These are phyloP conservation scores for Kryptopterus vitreolus DNA, from an alignment of 2,797 vertebrate species.

Conservation along the genomic window DNA sequence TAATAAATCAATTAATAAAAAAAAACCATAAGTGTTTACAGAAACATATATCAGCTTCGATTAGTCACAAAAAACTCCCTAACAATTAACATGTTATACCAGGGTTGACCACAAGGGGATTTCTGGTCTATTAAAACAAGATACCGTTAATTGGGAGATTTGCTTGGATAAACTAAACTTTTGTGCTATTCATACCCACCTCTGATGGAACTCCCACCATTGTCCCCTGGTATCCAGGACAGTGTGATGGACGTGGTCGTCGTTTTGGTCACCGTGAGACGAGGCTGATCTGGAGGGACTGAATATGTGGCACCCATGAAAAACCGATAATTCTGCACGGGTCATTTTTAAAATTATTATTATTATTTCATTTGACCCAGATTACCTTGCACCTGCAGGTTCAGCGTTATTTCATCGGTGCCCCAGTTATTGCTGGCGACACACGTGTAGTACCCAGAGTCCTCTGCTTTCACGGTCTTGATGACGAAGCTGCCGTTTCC, in stretches of 20 bases:
- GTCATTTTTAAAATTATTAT: background rate
- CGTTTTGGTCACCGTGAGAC: conserved; percentile 96
- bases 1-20: background rate
- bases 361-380: background rate
- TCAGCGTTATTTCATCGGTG: conserved; percentile 90
- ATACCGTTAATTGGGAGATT: background rate
- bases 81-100: background rate
- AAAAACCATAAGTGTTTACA: background rate
- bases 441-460: conserved; percentile 96
- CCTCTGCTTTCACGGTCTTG: conserved; percentile 94
- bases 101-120: background rate
- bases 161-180: background rate
- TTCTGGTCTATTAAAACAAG: background rate
- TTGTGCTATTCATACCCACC: conserved; percentile 70
- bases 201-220: conserved; percentile 96
- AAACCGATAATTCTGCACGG: background rate
- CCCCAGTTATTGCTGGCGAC: conserved; percentile 94
- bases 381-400: conserved; percentile 96
- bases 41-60: background rate
- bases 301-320: background rate
- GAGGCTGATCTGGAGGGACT: conserved; percentile 98
- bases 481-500: conserved; percentile 95
- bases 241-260: conserved; percentile 96
- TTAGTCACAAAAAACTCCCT: no score
- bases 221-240: conserved; percentile 97